Base-by-base conservation (phyloP, 37 sponge, comb jelly and placozoan species). In the Aplysina aerophoba region DNA sequence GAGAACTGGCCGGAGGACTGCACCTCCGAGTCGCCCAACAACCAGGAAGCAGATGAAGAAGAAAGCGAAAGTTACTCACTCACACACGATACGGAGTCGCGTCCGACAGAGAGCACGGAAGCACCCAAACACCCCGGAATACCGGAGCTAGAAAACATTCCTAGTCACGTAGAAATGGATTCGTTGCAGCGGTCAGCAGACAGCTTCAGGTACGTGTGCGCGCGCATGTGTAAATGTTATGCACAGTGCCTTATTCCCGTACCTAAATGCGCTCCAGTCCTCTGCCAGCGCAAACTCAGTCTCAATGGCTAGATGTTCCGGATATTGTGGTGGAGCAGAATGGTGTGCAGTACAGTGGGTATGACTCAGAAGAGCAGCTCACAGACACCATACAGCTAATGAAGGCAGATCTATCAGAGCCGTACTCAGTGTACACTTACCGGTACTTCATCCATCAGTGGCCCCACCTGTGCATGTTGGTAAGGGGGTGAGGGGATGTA, bases 361-460 rank as follows among this genome's bases (percentile, higher is more conserved):
- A 98, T 75, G 68, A 83, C 35, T 90, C 91, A 21, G 99, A 98
- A 83, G 21, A 56, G 25, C 93, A 94, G 59, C 69, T 98, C 89
- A 89, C 93, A 0, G 89, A 89, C 34, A 96, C 96, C 22, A 96
- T 96, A 79, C 54, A 81, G 24, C 87, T 98, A 81, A 98, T 98
- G 90, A 92, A 93, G 74, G 93, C 91, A 15, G 92, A 96, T 27
- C 87, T 98, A 1, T 96, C 97, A 0, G 99, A 98, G 63, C 99
- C 99, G 0, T 98, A 98, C 90, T 98, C 99, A 28, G 91, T 98
- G 15, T 98, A 98, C 85, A 98, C 99, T 0, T 98, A 96, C 64
- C 87, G 99, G 19, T 98, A 98, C 85, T 98, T 98, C 86, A 96
- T 98, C 25, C 95, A 96, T 82, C 92, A 95, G 81, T 98, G 99